Evolutionary conservation across 2,113 vertebrate species (phyloP).

Genomic region (Phyllostomus discolor): DNA sequence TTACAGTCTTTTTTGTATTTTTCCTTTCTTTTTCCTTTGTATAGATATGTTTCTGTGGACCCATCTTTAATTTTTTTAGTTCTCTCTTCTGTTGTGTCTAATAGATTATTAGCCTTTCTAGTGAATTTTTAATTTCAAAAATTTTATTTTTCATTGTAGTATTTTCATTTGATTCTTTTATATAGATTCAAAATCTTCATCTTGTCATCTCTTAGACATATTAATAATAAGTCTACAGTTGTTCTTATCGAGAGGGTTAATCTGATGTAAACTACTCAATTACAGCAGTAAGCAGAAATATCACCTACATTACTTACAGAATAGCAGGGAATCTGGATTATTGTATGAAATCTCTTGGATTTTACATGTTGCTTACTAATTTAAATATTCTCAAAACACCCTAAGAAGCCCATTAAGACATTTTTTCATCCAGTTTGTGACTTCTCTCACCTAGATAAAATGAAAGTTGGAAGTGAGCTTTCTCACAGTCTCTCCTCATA

Average conservation of each 20-base stretch:
- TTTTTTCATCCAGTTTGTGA: not conserved
- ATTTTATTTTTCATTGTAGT: not conserved
- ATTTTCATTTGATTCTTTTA: not conserved
- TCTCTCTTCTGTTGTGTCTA: not conserved
- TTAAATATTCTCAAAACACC: not conserved
- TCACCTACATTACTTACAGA: not conserved
- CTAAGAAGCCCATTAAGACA: not conserved
- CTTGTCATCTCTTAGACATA: not conserved
- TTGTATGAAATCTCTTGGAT: not conserved
- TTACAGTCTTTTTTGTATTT: not conserved
- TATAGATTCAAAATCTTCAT: not conserved
- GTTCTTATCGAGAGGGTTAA: not conserved
- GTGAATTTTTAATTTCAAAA: not conserved
- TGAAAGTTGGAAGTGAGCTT: not conserved
- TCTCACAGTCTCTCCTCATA: not conserved
- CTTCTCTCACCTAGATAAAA: not conserved
- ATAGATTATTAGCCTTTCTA: not conserved
- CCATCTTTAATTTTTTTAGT: not conserved
- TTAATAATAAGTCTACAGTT: not conserved
- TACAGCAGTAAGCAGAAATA: not conserved
- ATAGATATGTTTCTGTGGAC: not conserved
- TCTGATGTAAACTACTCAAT: not conserved
- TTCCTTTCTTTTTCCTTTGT: not conserved
- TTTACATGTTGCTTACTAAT: not conserved
- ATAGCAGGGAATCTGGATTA: not conserved